Evolutionary conservation across 1,140 invertebrate genomes (phyloP).

Genomic region (Popillia japonica): DNA sequence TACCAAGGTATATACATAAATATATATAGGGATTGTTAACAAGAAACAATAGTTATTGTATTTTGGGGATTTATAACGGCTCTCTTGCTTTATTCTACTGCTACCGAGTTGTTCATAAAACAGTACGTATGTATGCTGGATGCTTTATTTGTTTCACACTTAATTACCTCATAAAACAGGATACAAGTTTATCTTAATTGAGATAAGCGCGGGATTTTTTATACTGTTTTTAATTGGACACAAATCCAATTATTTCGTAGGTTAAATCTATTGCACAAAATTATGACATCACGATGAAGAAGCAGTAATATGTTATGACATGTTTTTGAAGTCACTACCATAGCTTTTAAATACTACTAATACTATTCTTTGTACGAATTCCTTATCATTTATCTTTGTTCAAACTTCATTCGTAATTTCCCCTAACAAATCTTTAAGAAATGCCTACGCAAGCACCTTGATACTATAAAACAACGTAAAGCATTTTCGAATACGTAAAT

Average conservation of each 20-base stretch:
- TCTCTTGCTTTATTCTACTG: not conserved
- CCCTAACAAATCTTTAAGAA: too few relatives aligned
- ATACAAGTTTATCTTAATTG: not conserved
- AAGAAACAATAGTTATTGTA: slow-evolving; percentile 23
- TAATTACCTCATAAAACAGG: not conserved
- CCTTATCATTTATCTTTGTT: too few relatives aligned
- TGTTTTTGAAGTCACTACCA: too few relatives aligned
- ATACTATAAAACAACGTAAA: too few relatives aligned
- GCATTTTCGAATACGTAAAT: too few relatives aligned
- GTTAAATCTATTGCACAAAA: too few relatives aligned
- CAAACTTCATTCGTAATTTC: too few relatives aligned
- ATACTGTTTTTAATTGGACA: not conserved
- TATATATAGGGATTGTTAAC: not conserved
- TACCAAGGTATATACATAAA: not conserved
- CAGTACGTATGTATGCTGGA: not conserved
- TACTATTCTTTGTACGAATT: too few relatives aligned
- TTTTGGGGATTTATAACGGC: slow-evolving; percentile 1
- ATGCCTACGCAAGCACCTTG: too few relatives aligned
- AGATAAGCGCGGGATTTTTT: not conserved
- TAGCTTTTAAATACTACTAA: too few relatives aligned
- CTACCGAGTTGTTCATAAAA: not conserved
- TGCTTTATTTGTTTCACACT: not conserved
- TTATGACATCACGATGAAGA: too few relatives aligned
- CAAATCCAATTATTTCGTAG: not conserved
- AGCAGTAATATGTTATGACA: too few relatives aligned